Percentiles rank a stretch among this genome's conserved stretches.
Conservation (phyloP, 2,797 vertebrate species). For the Poeciliopsis turneri region DNA sequence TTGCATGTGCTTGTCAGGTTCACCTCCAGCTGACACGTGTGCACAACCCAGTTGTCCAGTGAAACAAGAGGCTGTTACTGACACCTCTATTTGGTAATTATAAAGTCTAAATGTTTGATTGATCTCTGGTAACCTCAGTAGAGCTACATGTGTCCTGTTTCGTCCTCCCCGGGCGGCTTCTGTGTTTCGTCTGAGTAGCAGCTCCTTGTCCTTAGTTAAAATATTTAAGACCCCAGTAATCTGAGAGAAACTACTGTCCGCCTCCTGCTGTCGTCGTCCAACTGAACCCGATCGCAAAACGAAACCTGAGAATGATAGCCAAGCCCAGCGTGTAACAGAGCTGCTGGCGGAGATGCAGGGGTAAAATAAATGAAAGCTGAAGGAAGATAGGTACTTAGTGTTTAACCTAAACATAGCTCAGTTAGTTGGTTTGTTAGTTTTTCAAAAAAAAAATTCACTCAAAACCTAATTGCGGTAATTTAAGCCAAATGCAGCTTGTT, state of each 20-base stretch:
- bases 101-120: conserved; percentile 30
- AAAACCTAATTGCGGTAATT: background rate
- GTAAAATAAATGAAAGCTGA: background rate
- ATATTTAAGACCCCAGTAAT: conserved; percentile 73
- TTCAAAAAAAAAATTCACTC: no score
- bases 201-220: conserved; percentile 60
- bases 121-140: conserved; percentile 47
- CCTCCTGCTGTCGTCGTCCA: conserved; percentile 46
- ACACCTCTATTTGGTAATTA: conserved; percentile 46
- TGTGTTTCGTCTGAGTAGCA: conserved; percentile 47
- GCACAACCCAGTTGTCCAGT: background rate
- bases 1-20: conserved; percentile 59
- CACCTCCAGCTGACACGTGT: conserved; percentile 39
- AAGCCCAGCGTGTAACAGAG: conserved; percentile 57
- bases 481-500: background rate
- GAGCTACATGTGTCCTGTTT: conserved; percentile 42
- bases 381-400: background rate
- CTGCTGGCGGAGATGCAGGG: conserved; percentile 8
- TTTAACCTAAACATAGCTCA: background rate
- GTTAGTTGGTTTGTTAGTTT: background rate
- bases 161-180: conserved; percentile 15
- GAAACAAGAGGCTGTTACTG: conserved; percentile 7
- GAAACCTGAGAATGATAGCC: conserved; percentile 64
- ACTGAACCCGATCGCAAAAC: conserved; percentile 61
- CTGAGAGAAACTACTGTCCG: conserved; percentile 43